Evolutionary conservation across 2,113 vertebrate genomes (phyloP).

Genomic region (Silurus glanis): DNA sequence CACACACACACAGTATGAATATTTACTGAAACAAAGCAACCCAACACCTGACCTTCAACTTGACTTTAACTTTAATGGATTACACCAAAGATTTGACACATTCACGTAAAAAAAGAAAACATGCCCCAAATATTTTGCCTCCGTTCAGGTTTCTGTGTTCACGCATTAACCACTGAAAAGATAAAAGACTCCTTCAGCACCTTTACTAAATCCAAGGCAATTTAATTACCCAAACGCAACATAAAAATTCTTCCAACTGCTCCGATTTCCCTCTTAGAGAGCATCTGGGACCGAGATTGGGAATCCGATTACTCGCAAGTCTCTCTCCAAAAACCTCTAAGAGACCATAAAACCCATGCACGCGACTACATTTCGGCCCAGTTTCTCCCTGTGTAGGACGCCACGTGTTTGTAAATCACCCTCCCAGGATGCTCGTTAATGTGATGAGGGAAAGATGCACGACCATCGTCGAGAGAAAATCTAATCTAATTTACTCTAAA

Average conservation of each 20-base stretch:
- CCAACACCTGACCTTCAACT: too few species aligned
- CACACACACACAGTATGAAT: too few species aligned
- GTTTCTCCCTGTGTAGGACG: background rate
- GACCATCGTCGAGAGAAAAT: conserved; percentile 12
- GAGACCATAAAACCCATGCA: conserved; percentile 17
- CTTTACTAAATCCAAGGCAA: background rate
- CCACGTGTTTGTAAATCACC: conserved; percentile 15
- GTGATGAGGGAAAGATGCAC: conserved; percentile 2
- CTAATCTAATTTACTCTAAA: background rate
- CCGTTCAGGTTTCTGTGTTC: background rate
- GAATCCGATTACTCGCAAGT: background rate
- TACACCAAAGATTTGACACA: background rate
- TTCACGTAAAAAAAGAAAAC: background rate
- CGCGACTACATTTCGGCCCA: conserved; percentile 7
- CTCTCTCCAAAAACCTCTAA: conserved; percentile 5
- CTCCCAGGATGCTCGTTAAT: conserved; percentile 11
- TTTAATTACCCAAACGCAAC: conserved; percentile 9
- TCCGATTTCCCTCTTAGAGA: conserved; percentile 17
- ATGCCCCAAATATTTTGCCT: background rate
- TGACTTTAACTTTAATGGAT: too few species aligned
- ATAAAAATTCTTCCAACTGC: conserved; percentile 15
- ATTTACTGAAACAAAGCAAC: too few species aligned
- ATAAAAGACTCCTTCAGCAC: background rate
- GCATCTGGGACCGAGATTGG: conserved; percentile 15
- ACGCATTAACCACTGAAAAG: background rate